Percentiles rank a stretch among this genome's conserved stretches.
Evolutionary conservation across 2,888 invertebrate genomes (phyloP).

Genomic region (Euzophera pinguis): DNA sequence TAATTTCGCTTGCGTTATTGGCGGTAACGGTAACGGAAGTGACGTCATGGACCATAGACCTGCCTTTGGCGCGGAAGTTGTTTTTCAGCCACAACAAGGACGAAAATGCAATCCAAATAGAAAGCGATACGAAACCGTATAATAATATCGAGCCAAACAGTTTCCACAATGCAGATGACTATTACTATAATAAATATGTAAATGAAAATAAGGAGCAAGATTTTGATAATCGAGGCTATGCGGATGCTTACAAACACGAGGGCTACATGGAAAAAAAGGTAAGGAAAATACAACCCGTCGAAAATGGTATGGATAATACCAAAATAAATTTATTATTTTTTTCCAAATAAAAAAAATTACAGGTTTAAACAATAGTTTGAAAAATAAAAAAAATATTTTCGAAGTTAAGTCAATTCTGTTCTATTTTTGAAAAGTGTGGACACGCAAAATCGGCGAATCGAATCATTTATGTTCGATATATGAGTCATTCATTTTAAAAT

Average conservation of each 20-base stretch:
- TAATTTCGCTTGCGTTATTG: conserved; percentile 21
- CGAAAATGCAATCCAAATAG: conserved; percentile 22
- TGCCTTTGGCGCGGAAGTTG: conserved; percentile 52
- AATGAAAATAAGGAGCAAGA: neutral
- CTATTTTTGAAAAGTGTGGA: too few species aligned
- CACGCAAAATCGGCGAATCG: too few species aligned
- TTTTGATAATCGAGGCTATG: conserved; percentile 28
- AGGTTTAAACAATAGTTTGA: too few species aligned
- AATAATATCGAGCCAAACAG: conserved; percentile 43
- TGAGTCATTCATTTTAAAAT: too few species aligned
- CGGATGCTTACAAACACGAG: conserved; percentile 43
- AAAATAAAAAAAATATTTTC: too few species aligned
- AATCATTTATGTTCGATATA: too few species aligned
- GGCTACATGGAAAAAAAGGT: conserved; percentile 60
- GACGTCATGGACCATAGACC: conserved; percentile 59
- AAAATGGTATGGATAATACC: too few species aligned
- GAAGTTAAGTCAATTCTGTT: too few species aligned
- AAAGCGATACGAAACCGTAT: conserved; percentile 23
- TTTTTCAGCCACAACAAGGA: conserved; percentile 32
- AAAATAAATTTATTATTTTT: too few species aligned
- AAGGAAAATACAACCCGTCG: conserved; percentile 25
- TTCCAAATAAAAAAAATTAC: too few species aligned
- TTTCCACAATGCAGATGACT: conserved; percentile 33
- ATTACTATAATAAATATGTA: conserved; percentile 19
- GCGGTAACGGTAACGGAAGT: conserved; percentile 37